phyloP scores from a whole-genome alignment of 2,797 vertebrate species.

The Chromobotia macracanthus region DNA sequence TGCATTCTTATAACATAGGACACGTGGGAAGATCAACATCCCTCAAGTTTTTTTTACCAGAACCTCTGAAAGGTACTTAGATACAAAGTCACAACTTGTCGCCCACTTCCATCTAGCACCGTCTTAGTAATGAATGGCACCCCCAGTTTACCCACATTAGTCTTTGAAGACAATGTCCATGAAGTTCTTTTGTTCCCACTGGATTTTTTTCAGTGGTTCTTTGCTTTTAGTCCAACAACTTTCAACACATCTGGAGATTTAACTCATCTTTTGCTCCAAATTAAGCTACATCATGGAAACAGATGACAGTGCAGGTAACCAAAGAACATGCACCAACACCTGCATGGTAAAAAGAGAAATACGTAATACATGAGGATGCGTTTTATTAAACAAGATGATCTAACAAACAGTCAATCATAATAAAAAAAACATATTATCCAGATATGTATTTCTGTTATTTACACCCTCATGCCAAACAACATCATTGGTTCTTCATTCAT shows the following conservation, averaged over 20 bases:
- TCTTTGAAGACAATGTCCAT: neutral
- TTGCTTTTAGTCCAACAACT: neutral
- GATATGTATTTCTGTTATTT: too few relatives aligned
- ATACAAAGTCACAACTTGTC: neutral
- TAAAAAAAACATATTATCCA: too few relatives aligned
- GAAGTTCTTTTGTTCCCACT: neutral
- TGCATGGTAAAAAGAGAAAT: neutral
- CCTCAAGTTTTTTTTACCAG: too few relatives aligned
- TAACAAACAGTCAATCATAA: too few relatives aligned
- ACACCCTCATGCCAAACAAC: too few relatives aligned
- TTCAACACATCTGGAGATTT: conserved; percentile 26
- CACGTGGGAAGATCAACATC: neutral
- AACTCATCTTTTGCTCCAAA: conserved; percentile 31
- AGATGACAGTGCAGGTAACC: conserved; percentile 14
- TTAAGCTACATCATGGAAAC: conserved; percentile 33
- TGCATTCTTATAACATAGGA: neutral
- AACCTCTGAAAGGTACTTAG: neutral
- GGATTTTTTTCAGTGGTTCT: neutral
- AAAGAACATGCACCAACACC: conserved; percentile 39
- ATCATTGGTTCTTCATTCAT: too few relatives aligned
- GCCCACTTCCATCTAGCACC: neutral
- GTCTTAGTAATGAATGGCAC: too few relatives aligned
- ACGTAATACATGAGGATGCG: neutral
- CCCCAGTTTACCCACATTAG: too few relatives aligned
- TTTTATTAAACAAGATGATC: too few relatives aligned